A percentile compares a stretch with the other conserved stretches of the same genome.
Conservation (phyloP, 1,140 invertebrate genomes). For the Leptinotarsa lineolata region DNA sequence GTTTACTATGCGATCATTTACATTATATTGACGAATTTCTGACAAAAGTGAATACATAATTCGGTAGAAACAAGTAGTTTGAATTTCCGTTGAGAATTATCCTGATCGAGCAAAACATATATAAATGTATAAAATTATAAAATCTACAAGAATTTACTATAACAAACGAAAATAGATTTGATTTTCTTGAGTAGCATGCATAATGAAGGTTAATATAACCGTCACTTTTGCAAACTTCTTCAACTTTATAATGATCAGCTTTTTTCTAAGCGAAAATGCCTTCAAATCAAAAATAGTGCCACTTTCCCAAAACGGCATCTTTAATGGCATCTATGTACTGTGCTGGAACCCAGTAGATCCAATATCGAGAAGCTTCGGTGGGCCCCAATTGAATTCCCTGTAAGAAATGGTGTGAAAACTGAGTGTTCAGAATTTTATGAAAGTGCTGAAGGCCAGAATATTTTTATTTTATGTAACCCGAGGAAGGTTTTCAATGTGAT, state of each 20-base stretch:
- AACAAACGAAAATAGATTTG: background rate
- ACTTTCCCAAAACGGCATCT: constrained; percentile 86
- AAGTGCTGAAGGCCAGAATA: too few species aligned
- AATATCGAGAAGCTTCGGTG: constrained; percentile 87
- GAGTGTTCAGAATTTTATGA: too few species aligned
- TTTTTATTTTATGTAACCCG: too few species aligned
- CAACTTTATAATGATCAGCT: background rate
- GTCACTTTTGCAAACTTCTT: background rate
- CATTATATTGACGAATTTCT: background rate
- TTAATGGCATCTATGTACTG: constrained; percentile 92
- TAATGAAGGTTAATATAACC: constrained; percentile 1
- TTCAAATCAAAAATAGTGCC: constrained; percentile 74
- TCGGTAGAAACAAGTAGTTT: too few species aligned
- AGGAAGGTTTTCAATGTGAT: too few species aligned
- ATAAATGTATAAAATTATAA: constrained; percentile 9
- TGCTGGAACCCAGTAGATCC: constrained; percentile 94
- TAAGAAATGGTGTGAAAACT: constrained; percentile 21
- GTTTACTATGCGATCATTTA: background rate
- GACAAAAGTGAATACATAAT: background rate
- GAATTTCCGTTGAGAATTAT: too few species aligned
- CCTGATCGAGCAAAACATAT: background rate
- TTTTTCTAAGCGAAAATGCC: background rate
- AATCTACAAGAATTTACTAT: constrained; percentile 6
- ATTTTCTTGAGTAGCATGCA: background rate
- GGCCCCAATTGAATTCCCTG: constrained; percentile 84